Evolutionary conservation across 2,113 vertebrate genomes (phyloP).

Genomic region (Girardinichthys multiradiatus): DNA sequence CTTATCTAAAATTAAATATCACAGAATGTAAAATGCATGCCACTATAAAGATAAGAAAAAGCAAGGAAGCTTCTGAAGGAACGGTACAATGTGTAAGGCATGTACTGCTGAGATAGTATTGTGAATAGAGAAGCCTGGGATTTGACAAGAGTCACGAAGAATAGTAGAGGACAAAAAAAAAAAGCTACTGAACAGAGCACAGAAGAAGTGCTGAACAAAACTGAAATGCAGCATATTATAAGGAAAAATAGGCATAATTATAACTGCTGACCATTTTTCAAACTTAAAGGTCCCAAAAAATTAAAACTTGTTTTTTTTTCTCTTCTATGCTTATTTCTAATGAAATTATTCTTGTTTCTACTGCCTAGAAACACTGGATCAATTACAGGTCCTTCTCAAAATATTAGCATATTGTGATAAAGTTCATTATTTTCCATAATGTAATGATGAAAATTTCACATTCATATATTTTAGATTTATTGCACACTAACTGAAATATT

Average conservation of each 20-base stretch:
- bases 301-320: too few relatives aligned
- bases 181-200: slow-evolving; percentile 2
- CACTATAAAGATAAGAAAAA: slow-evolving; percentile 60
- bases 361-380: too few relatives aligned
- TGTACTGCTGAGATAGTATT: slow-evolving; percentile 51
- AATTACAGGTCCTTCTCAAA: too few relatives aligned
- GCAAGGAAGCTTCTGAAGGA: slow-evolving; percentile 27
- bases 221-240: slow-evolving; percentile 10
- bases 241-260: slow-evolving; percentile 17
- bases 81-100: slow-evolving; percentile 39
- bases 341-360: too few relatives aligned
- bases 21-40: slow-evolving; percentile 36
- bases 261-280: background rate
- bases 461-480: too few relatives aligned
- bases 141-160: slow-evolving; percentile 36
- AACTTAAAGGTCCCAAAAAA: background rate
- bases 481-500: too few relatives aligned
- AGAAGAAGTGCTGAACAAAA: background rate
- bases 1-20: slow-evolving; percentile 70
- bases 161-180: background rate
- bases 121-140: slow-evolving; percentile 29
- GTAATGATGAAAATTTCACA: too few relatives aligned
- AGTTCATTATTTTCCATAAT: too few relatives aligned
- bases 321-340: too few relatives aligned
- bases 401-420: too few relatives aligned